Percentiles rank a stretch among this genome's conserved stretches.
These are phyloP conservation scores for Plebejus argus DNA, from an alignment of 2,888 invertebrate species.

Conservation along the genomic window DNA sequence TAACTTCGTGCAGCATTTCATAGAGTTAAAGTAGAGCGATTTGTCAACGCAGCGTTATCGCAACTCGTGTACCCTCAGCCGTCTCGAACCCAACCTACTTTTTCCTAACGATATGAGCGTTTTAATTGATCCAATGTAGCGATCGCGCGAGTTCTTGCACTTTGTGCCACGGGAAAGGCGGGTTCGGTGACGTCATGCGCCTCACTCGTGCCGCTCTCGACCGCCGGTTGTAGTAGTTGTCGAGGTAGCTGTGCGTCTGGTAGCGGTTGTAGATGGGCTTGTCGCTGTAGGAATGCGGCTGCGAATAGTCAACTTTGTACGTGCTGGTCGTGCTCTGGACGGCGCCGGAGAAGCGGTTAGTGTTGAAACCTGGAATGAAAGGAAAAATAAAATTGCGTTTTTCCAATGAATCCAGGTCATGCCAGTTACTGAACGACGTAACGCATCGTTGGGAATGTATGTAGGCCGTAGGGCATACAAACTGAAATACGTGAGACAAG, in stretches of 20 bases:
- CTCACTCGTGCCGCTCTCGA: constrained; percentile 65
- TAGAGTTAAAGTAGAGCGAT: background rate
- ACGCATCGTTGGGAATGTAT: no score
- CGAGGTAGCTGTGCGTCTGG: constrained; percentile 63
- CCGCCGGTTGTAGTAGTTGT: constrained; percentile 71
- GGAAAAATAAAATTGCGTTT: background rate
- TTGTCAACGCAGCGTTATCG: background rate
- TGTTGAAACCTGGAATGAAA: constrained; percentile 63
- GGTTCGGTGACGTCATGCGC: constrained; percentile 71
- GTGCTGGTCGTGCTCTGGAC: constrained; percentile 73
- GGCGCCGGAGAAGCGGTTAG: constrained; percentile 63
- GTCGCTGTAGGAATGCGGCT: constrained; percentile 66
- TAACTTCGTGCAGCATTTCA: background rate
- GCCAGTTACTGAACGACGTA: background rate
- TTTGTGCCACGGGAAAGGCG: constrained; percentile 90
- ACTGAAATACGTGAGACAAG: no score
- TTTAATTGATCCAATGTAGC: constrained; percentile 83
- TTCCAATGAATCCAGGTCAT: background rate
- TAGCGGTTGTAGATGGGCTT: constrained; percentile 75
- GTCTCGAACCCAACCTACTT: constrained; percentile 73
- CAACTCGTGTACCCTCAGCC: constrained; percentile 50
- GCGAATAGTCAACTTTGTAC: constrained; percentile 77
- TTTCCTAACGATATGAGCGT: constrained; percentile 49
- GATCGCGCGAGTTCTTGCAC: constrained; percentile 85
- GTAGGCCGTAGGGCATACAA: no score